Evolutionary conservation across 2,113 vertebrate genomes (phyloP).

Genomic region (Columbina picui): DNA sequence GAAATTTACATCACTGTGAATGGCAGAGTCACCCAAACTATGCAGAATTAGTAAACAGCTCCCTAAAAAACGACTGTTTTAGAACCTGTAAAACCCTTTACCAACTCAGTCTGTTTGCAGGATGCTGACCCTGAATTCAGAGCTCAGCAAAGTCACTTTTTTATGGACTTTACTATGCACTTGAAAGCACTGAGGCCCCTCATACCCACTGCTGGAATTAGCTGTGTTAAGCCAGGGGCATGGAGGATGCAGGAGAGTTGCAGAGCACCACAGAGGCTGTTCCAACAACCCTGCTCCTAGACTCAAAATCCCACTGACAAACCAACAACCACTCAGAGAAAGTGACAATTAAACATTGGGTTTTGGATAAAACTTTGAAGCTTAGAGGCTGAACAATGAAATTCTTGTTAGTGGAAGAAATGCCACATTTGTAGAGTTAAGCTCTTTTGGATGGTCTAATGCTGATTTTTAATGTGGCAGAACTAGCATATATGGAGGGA

Average conservation of each 20-base stretch:
- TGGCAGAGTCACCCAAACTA: neutral
- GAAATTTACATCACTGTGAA: neutral
- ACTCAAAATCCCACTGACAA: neutral
- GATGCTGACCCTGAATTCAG: accelerated
- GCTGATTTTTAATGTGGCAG: neutral
- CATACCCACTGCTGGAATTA: neutral
- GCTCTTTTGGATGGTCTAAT: neutral
- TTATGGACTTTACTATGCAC: neutral
- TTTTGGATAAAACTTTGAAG: neutral
- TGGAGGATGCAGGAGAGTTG: accelerated
- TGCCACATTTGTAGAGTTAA: neutral
- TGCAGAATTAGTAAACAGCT: neutral
- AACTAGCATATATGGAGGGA: neutral
- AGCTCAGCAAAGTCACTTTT: neutral
- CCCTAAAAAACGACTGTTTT: neutral
- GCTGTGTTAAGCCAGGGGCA: neutral
- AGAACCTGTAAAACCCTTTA: neutral
- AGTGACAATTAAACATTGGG: neutral
- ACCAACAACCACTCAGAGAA: neutral
- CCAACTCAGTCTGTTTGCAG: neutral
- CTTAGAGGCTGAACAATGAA: neutral
- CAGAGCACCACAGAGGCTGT: neutral
- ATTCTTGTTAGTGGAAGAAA: neutral
- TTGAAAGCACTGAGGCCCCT: neutral
- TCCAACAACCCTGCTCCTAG: neutral